Conservation (phyloP, 2,113 vertebrate species). For the Triplophysa siluroides region DNA sequence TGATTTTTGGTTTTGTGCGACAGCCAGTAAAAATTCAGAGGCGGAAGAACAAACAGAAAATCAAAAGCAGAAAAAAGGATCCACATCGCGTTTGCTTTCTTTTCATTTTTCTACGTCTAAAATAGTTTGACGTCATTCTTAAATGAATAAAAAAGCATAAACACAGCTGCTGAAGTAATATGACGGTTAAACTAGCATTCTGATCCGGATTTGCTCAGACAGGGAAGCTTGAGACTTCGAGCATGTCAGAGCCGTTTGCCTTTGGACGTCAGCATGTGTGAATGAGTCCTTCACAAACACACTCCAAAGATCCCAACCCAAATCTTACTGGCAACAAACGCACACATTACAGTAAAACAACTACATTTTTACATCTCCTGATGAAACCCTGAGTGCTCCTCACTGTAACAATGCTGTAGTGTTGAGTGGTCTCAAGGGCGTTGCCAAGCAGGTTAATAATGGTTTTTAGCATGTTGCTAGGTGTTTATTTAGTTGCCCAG, state of each 20-base stretch:
- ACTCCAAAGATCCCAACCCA: background rate
- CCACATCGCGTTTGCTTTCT: background rate
- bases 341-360: background rate
- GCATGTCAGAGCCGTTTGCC: background rate
- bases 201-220: background rate
- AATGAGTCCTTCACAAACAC: constrained; percentile 29
- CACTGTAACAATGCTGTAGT: too few relatives aligned
- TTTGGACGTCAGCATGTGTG: constrained; percentile 26
- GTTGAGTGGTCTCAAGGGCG: too few relatives aligned
- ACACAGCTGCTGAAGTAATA: background rate
- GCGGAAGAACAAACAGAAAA: background rate
- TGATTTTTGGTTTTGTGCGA: too few relatives aligned
- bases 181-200: background rate
- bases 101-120: too few relatives aligned
- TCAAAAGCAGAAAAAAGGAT: background rate
- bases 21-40: background rate
- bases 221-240: constrained; percentile 13
- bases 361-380: background rate
- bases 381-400: background rate
- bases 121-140: background rate
- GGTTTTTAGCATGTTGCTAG: too few relatives aligned
- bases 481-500: too few relatives aligned
- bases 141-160: too few relatives aligned
- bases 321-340: constrained; percentile 4
- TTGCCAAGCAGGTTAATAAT: too few relatives aligned